phyloP scores from a whole-genome alignment of 1,140 invertebrate species.

The Neotoxoptera formosana region DNA sequence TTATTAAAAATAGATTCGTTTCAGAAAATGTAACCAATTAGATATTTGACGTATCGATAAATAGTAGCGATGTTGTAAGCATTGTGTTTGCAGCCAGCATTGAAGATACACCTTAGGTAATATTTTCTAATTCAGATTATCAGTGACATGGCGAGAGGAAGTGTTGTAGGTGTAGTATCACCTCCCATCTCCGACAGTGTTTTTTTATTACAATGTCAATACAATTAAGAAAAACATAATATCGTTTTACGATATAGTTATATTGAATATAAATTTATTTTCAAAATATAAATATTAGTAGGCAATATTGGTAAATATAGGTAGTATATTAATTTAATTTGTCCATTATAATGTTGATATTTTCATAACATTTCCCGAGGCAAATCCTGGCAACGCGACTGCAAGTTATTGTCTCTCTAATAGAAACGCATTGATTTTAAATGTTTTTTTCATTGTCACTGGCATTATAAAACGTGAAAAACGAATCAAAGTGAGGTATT shows the following conservation, averaged over 20 bases:
- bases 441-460: not conserved
- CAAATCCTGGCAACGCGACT: not conserved
- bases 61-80: not conserved
- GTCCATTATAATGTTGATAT: too few relatives aligned
- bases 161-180: not conserved
- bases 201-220: not conserved
- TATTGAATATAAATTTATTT: not conserved
- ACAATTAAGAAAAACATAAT: not conserved
- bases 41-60: not conserved
- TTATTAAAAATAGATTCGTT: not conserved
- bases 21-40: not conserved
- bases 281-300: not conserved
- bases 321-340: too few relatives aligned
- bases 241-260: not conserved
- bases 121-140: not conserved
- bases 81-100: not conserved
- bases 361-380: not conserved
- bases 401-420: not conserved
- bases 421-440: not conserved
- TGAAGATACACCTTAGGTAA: not conserved
- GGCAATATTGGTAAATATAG: not conserved
- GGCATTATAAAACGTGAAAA: not conserved
- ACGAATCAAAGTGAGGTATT: not conserved
- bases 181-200: not conserved
- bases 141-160: accelerated